Percentiles rank a stretch among this genome's conserved stretches.
Evolutionary conservation across 2,888 invertebrate genomes (phyloP).

Genomic region (Scotopteryx bipunctaria): DNA sequence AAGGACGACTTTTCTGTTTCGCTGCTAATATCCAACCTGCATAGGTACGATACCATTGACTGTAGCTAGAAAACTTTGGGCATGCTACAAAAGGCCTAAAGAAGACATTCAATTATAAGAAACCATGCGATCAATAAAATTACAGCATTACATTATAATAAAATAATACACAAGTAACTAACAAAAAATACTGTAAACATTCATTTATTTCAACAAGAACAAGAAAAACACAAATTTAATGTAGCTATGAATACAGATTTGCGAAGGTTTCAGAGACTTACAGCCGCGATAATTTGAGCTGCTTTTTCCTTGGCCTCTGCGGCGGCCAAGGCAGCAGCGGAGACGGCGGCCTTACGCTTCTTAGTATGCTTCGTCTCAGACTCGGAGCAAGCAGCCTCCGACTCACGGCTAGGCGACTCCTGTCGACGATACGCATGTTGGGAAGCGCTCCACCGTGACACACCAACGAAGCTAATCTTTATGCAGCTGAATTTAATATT

Average conservation of each 20-base stretch:
- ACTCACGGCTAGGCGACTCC: constrained; percentile 9
- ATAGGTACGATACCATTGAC: too few relatives aligned
- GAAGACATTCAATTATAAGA: not conserved
- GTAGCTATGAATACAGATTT: constrained; percentile 1
- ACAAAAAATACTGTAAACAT: constrained; percentile 13
- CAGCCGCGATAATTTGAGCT: constrained; percentile 14
- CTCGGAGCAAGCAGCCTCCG: not conserved
- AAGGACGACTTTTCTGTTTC: not conserved
- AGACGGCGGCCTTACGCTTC: constrained; percentile 18
- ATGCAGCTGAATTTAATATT: too few relatives aligned
- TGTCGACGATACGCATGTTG: constrained; percentile 15
- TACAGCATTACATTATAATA: constrained; percentile 8
- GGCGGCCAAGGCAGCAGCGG: constrained; percentile 9
- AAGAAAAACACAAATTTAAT: constrained; percentile 7
- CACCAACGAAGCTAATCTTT: not conserved
- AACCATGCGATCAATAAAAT: constrained; percentile 8
- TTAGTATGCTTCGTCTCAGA: constrained; percentile 13
- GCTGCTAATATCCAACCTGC: too few relatives aligned
- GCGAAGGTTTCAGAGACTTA: constrained; percentile 16
- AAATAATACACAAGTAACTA: constrained; percentile 6
- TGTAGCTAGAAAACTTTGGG: not conserved
- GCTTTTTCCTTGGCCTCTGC: constrained; percentile 11
- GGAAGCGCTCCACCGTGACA: constrained; percentile 1
- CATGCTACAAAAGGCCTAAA: constrained; percentile 18
- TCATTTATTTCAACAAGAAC: constrained; percentile 19